Base-by-base conservation (phyloP, 2,797 vertebrate genomes). In the Arctocebus calabarensis region DNA sequence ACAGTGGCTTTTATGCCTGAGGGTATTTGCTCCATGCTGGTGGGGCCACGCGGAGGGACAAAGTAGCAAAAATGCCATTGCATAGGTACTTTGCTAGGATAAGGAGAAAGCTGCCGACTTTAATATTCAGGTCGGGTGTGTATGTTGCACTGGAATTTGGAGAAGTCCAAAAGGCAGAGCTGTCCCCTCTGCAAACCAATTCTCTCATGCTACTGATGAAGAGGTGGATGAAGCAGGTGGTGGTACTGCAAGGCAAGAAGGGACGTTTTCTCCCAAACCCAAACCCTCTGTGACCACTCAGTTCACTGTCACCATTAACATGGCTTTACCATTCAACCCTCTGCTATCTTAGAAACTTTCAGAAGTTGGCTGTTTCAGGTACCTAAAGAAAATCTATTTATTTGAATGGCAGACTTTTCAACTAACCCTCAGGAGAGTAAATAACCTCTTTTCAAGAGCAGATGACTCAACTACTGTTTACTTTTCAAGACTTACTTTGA, bases 361-460 rank as follows among this genome's bases (percentile, higher is more conserved):
- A 70, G 34, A 84, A 13, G 10, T 68, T 74, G 14, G 66, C 52
- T 66, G 82, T 48, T 74, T 82, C 22, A 91, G 22, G n/a, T 40
- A 81, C 13, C 77, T 94, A n/a, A 27, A 93, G 29, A 70, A 84
- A 77, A 34, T 6, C 74, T 64, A 71, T 59, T 70, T 88, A 84
- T 79, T n/a, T 23, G 19, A 94, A 81, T 27, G 73, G 77, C 5
- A 84, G 52, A 22, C 45, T 25, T 70, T 61, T 85, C 61, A 92
- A 25, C 19, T 43, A 91, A 79, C 13, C 19, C 27, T 37, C 22
- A 55, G 12, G 37, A 64, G 45, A 79, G 61, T 37, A 82, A 89
- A 94, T 94, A 45, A 4, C 14, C 10, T 84, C 25, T 81, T 78
- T 27, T 82, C 68, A 71, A 79, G 37, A 78, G 70, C 16, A 48